Evolutionary conservation across 2,888 invertebrate genomes (phyloP), one percentile per base, ranked within the genome.

Genomic region (Pegoplata infirma): DNA sequence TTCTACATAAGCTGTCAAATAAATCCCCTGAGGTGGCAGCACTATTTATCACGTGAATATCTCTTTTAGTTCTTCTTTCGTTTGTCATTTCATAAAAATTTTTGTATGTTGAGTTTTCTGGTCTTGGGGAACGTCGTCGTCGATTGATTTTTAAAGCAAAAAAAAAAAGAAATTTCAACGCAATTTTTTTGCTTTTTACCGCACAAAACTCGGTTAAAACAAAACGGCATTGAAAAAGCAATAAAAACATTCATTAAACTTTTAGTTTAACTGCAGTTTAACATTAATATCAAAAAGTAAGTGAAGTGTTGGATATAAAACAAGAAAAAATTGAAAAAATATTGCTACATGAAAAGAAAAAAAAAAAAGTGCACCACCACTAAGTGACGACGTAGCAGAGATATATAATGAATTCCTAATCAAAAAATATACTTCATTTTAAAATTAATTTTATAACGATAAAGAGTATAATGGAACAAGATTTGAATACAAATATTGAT

Each of bases 41-140:
- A 19, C 67, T 25, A 32, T 63, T 91, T 90, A 90, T 92, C 92
- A 92, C 92, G 92, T 92, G 92, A 92, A 91, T 91, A 91, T 91
- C 91, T 82, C 66, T 76, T 90, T 80, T 66, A 71, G 80, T 79
- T 76, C 46, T 68, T 81, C 58, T 75, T 80, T 76, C 32, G 73
- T 17, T 64, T 78, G 67, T 67, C 69, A 74, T 76, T 75, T 69
- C 46, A 23, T 63, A 12, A 8, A 59, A 84, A 76, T 85, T 82
- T 81, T 82, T 81, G 82, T 79, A 82, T 85, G 85, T 85, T 84
- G 84, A 85, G 82, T 85, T 85, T 84, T 78, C 76, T 75, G 83
- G 77, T 81, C 81, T 84, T 84, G 85, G 84, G 82, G 56, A 68
- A 40, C 56, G 21, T 83, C 83, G 84, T 85, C 75, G 85, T 86